phyloP scores from a whole-genome alignment of 1,140 invertebrate species.

The Stegodyphus dumicola region DNA sequence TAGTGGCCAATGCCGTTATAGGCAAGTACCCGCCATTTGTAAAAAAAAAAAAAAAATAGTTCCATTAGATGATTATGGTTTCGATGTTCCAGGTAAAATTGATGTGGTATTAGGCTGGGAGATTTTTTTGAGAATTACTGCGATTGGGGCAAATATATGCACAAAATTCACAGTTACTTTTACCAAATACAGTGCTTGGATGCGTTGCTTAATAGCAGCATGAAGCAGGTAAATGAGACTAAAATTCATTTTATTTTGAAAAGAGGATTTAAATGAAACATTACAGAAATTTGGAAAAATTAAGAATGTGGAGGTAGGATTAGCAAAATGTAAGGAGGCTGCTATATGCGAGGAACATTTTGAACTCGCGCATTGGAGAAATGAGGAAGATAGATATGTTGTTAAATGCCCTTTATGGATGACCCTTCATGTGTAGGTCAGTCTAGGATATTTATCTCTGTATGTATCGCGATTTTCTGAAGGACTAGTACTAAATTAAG shows the following conservation, averaged over 20 bases:
- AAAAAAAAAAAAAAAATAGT: too few species aligned
- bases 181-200: too few species aligned
- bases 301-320: neutral
- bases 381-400: neutral
- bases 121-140: constrained; percentile 12
- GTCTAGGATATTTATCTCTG: neutral
- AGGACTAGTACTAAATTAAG: constrained; percentile 1
- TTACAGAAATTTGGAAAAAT: constrained; percentile 10
- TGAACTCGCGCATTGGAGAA: neutral
- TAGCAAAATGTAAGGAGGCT: neutral
- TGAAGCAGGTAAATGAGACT: too few species aligned
- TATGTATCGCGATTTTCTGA: neutral
- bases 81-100: constrained; percentile 4
- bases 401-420: constrained; percentile 5
- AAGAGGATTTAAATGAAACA: constrained; percentile 5
- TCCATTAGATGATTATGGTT: neutral
- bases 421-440: neutral
- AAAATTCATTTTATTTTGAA: too few species aligned
- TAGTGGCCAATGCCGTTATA: too few species aligned
- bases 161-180: neutral
- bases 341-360: neutral
- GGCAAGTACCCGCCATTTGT: too few species aligned
- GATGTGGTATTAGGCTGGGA: constrained; percentile 2
- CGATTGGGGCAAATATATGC: neutral
- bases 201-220: too few species aligned